Percentiles rank a stretch among this genome's conserved stretches.
phyloP scores from a whole-genome alignment of 2,113 vertebrate genomes.

The Eudyptes chrysolophus region DNA sequence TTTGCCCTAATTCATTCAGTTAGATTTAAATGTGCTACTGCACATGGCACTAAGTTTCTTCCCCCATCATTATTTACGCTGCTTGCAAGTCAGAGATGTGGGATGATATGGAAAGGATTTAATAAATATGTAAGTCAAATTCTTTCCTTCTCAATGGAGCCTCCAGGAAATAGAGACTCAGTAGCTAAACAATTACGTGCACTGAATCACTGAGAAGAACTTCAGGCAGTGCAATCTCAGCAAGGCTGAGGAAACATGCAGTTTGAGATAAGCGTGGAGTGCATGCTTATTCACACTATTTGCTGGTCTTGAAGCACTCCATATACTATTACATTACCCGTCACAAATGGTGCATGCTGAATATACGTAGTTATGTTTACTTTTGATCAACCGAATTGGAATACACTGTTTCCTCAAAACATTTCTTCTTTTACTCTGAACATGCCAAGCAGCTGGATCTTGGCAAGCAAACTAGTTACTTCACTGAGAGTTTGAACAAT shows the following conservation, averaged over 20 bases:
- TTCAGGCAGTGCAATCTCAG: not conserved
- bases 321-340: not conserved
- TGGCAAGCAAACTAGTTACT: not conserved
- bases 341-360: not conserved
- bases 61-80: not conserved
- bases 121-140: not conserved
- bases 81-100: not conserved
- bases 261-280: not conserved
- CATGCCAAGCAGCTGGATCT: not conserved
- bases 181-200: not conserved
- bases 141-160: slow-evolving; percentile 20
- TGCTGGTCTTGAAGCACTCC: not conserved
- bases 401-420: not conserved
- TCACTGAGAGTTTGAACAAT: not conserved
- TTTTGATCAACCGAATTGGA: not conserved
- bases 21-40: not conserved
- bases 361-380: not conserved
- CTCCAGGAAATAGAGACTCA: not conserved
- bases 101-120: not conserved
- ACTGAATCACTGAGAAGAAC: not conserved
- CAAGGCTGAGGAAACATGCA: not conserved
- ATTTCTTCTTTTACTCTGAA: not conserved
- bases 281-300: not conserved
- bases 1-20: not conserved
- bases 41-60: not conserved